Evolutionary conservation across 2,797 vertebrate genomes (phyloP).

Genomic region (Leptodactylus fallax): DNA sequence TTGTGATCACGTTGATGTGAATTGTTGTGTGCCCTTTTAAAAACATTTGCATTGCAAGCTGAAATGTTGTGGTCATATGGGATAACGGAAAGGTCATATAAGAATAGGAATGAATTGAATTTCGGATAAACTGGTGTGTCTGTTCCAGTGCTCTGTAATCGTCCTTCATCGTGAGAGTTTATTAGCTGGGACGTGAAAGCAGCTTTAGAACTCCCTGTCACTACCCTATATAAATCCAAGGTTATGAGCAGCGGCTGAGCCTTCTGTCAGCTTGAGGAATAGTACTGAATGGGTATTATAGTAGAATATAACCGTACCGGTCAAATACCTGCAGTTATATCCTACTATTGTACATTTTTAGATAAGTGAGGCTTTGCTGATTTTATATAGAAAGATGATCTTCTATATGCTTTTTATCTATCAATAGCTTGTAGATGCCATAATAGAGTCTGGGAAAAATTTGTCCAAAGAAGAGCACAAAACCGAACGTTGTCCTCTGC

Average conservation of each 20-base stretch:
- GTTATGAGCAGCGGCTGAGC: not conserved
- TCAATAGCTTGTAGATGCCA: slow-evolving; percentile 84
- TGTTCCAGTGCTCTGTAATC: not conserved
- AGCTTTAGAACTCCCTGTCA: not conserved
- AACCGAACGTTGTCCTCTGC: slow-evolving; percentile 88
- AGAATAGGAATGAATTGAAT: not conserved
- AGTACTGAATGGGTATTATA: not conserved
- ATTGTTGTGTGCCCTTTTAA: not conserved
- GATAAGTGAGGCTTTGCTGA: not conserved
- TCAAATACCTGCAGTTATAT: not conserved
- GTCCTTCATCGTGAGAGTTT: not conserved
- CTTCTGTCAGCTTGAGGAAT: not conserved
- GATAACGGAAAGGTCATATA: not conserved
- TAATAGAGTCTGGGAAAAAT: slow-evolving; percentile 90
- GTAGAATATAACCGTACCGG: not conserved
- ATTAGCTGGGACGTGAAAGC: not conserved
- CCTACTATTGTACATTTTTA: not conserved
- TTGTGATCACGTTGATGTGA: not conserved
- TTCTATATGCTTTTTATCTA: not conserved
- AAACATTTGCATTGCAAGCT: not conserved
- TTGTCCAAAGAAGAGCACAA: slow-evolving; percentile 89
- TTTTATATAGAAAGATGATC: not conserved
- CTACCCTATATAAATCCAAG: not conserved
- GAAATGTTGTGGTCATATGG: not conserved
- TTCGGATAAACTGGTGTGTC: not conserved